phyloP scores from a whole-genome alignment of 2,113 vertebrate species.

The Sardina pilchardus region DNA sequence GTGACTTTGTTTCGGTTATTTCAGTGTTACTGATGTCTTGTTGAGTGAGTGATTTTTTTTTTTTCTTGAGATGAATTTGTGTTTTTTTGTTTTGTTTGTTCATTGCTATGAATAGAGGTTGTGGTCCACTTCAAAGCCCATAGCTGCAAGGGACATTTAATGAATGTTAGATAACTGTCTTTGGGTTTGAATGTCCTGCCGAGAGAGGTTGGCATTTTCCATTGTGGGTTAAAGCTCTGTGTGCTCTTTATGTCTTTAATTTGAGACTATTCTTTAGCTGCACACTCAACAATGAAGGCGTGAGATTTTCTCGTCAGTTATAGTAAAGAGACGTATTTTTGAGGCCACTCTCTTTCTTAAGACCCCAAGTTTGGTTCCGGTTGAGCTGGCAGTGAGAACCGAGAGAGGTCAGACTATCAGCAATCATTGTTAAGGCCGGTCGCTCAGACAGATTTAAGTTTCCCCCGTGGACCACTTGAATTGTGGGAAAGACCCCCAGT shows the following conservation, averaged over 20 bases:
- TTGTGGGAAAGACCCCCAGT: slow-evolving; percentile 39
- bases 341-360: background rate
- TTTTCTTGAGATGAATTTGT: background rate
- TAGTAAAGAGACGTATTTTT: background rate
- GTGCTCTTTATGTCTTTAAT: background rate
- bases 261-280: background rate
- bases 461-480: slow-evolving; percentile 39
- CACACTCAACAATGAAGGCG: background rate
- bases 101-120: background rate
- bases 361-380: background rate
- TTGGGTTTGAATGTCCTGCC: background rate
- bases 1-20: background rate
- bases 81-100: background rate
- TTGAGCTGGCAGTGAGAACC: slow-evolving; percentile 6
- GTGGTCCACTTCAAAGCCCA: background rate
- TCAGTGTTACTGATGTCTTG: background rate
- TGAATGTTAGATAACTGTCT: background rate
- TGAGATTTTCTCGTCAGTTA: slow-evolving; percentile 3
- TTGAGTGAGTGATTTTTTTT: background rate
- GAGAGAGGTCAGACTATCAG: slow-evolving; percentile 14
- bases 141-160: background rate
- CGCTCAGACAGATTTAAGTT: slow-evolving; percentile 35
- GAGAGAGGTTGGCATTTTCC: background rate
- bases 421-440: slow-evolving; percentile 41
- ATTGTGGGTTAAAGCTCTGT: background rate